Evolutionary conservation across 1,140 invertebrate genomes (phyloP).

Genomic region (Orussus abietinus): DNA sequence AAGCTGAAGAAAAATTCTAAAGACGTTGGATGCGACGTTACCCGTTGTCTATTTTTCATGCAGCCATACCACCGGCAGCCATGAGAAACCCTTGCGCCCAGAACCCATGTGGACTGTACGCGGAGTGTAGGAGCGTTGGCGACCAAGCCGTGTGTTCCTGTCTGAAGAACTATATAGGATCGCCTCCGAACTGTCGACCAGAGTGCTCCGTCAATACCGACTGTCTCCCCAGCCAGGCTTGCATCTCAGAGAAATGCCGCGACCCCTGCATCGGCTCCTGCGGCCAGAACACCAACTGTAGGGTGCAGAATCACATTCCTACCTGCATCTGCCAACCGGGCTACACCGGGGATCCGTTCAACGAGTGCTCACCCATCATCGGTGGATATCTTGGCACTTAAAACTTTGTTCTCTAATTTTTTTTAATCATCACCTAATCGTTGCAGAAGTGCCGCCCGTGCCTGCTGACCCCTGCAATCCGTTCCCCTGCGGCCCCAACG

Average conservation of each 20-base stretch:
- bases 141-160: slow-evolving; percentile 60
- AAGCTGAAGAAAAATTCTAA: not conserved
- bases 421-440: slow-evolving; percentile 13
- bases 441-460: slow-evolving; percentile 42
- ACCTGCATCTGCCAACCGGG: slow-evolving; percentile 65
- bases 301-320: slow-evolving; percentile 73
- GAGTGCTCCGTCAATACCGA: slow-evolving; percentile 58
- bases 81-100: slow-evolving; percentile 46
- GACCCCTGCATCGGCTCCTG: slow-evolving; percentile 70
- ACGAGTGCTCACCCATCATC: slow-evolving; percentile 53
- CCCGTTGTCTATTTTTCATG: no score
- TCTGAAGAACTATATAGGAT: slow-evolving; percentile 54
- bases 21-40: no score
- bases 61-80: slow-evolving; percentile 26
- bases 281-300: slow-evolving; percentile 66
- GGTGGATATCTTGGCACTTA: slow-evolving; percentile 18
- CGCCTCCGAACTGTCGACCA: slow-evolving; percentile 57
- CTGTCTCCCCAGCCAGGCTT: slow-evolving; percentile 55
- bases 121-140: slow-evolving; percentile 52
- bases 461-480: slow-evolving; percentile 68
- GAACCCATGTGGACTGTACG: slow-evolving; percentile 56
- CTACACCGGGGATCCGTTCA: slow-evolving; percentile 64
- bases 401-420: not conserved
- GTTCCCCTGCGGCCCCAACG: slow-evolving; percentile 74
- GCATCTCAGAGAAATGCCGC: slow-evolving; percentile 63